Evolutionary conservation across 1,140 invertebrate genomes (phyloP).

Genomic region (Neodiprion pinetum): DNA sequence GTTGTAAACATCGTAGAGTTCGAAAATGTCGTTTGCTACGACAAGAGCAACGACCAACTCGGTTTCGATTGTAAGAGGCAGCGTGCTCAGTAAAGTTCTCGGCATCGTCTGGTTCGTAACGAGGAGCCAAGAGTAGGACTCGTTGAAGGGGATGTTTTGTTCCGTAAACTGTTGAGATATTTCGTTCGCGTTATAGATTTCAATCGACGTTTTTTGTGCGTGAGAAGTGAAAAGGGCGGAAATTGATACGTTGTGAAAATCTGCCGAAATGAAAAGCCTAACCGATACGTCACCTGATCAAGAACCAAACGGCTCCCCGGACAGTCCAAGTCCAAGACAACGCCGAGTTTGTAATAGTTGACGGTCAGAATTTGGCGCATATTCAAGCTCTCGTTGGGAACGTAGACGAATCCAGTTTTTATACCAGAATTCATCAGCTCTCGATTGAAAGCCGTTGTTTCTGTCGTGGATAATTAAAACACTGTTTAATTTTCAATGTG

Average conservation of each 20-base stretch:
- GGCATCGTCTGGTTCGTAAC: conserved; percentile 28
- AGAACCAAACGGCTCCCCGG: conserved; percentile 31
- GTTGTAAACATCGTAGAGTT: conserved; percentile 53
- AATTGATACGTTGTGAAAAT: conserved; percentile 5
- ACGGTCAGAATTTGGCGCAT: conserved; percentile 34
- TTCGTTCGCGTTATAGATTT: neutral
- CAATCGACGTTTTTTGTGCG: neutral
- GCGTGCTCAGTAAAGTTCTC: conserved; percentile 23
- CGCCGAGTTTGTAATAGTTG: conserved; percentile 45
- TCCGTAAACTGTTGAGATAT: conserved; percentile 26
- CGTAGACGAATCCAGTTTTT: conserved; percentile 23
- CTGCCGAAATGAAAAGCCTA: conserved; percentile 13
- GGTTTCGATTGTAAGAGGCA: conserved; percentile 41
- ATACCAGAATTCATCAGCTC: conserved; percentile 17
- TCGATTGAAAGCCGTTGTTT: conserved; percentile 25
- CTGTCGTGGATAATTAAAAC: conserved; percentile 13
- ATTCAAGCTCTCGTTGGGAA: conserved; percentile 26
- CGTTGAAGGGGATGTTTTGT: conserved; percentile 38
- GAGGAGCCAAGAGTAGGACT: conserved; percentile 46
- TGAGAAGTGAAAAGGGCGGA: neutral
- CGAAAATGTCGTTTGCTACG: conserved; percentile 26
- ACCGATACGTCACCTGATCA: conserved; percentile 27
- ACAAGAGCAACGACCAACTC: conserved; percentile 39
- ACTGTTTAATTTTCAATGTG: too few species aligned
- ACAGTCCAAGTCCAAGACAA: conserved; percentile 45